A percentile compares a stretch with the other conserved stretches of the same genome.
Evolutionary conservation across 2,113 vertebrate species (phyloP).

Genomic region (Sprattus sprattus): DNA sequence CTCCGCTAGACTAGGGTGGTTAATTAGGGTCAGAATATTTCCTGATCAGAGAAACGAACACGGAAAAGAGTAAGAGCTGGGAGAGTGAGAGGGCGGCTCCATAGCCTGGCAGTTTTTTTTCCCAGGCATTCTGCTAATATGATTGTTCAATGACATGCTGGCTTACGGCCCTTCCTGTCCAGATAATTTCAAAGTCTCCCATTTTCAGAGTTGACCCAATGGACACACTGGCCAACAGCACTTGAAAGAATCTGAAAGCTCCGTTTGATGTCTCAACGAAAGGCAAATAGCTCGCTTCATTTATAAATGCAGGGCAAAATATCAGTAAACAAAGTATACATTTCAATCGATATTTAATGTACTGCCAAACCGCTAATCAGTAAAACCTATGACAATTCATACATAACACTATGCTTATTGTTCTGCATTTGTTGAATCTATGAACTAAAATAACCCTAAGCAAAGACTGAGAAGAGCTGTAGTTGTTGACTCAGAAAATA

Average conservation of each 20-base stretch:
- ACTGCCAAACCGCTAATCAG: too few species aligned
- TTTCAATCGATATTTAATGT: too few species aligned
- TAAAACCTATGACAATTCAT: neutral
- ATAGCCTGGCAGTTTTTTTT: neutral
- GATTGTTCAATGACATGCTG: neutral
- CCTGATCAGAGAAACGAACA: conserved; percentile 32
- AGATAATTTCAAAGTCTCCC: neutral
- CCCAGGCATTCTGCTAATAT: neutral
- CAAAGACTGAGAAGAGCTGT: neutral
- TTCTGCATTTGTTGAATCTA: neutral
- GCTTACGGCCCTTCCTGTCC: neutral
- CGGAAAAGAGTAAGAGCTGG: neutral
- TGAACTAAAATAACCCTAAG: neutral
- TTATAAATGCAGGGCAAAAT: neutral
- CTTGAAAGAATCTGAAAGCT: neutral
- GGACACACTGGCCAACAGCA: neutral
- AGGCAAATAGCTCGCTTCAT: too few species aligned
- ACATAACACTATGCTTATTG: neutral
- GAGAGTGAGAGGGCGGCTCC: neutral
- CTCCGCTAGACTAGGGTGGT: conserved; percentile 19
- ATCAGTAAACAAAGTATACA: neutral
- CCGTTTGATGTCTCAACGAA: neutral
- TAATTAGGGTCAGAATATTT: conserved; percentile 51
- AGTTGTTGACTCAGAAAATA: neutral
- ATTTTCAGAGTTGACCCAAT: neutral